These are phyloP conservation scores for Hedychridium roseum DNA, from an alignment of 2,888 invertebrate genomes.

Conservation along the genomic window DNA sequence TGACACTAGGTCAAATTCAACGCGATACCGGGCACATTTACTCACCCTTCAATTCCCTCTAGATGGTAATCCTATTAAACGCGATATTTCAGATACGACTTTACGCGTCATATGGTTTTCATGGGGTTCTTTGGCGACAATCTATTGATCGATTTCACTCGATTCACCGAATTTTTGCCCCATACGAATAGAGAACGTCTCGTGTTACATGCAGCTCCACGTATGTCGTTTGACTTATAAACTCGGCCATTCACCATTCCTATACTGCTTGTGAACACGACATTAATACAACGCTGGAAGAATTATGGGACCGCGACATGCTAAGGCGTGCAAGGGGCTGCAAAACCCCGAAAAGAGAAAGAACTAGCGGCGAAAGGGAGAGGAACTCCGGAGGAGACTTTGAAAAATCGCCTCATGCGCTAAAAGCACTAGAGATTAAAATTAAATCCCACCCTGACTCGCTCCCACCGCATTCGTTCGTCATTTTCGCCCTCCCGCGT, in stretches of 20 bases:
- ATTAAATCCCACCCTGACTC: slow-evolving; percentile 44
- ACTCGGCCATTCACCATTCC: slow-evolving; percentile 45
- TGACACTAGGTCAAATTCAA: slow-evolving; percentile 39
- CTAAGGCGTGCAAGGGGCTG: slow-evolving; percentile 25
- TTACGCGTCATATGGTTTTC: too few relatives aligned
- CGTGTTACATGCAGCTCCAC: slow-evolving; percentile 1
- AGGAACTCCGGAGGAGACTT: slow-evolving; percentile 30
- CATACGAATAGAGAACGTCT: too few relatives aligned
- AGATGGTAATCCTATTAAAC: too few relatives aligned
- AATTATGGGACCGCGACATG: slow-evolving; percentile 52
- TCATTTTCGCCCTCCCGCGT: not conserved
- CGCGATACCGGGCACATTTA: slow-evolving; percentile 21
- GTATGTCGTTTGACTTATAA: slow-evolving; percentile 28
- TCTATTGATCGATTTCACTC: too few relatives aligned
- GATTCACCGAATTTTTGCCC: too few relatives aligned
- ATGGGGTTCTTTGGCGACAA: too few relatives aligned
- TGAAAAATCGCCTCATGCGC: slow-evolving; percentile 49
- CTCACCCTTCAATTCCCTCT: too few relatives aligned
- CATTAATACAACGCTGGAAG: slow-evolving; percentile 55
- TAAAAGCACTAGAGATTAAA: slow-evolving; percentile 51
- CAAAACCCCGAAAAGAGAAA: too few relatives aligned
- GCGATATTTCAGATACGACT: too few relatives aligned
- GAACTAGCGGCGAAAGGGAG: not conserved
- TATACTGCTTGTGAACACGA: slow-evolving; percentile 57
- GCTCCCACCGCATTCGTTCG: slow-evolving; percentile 5